Base-by-base conservation (phyloP, 2,888 invertebrate genomes). In the Micropterix aruncella region DNA sequence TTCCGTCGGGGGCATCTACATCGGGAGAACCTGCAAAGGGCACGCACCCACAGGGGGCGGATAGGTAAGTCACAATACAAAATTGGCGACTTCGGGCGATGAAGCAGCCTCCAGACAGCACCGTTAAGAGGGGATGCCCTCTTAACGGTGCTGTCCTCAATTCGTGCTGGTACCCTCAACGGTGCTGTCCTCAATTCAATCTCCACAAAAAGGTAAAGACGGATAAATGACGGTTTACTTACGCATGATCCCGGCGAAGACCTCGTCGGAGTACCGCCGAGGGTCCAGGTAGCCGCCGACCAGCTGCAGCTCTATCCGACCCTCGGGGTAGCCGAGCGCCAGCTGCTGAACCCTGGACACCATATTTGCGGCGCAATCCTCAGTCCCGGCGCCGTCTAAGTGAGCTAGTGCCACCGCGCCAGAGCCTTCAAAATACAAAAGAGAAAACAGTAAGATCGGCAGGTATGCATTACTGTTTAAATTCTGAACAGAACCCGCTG, bases 211-310 rank as follows among this genome's bases (percentile, higher is more conserved):
- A 12, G 46, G 43, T 12, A 18, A 47, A 42, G 18, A 42, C 19
- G 46, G 9, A 18, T 42, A 17, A 38, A 18, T n/a, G 18, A 19
- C 36, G 3, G 43, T 40, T 16, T 38, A 67, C 70, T 67, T 47
- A 70, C 95, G 80, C 75, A 95, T 83, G 55, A 94, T 82, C 63
- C 83, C 84, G 57, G 82, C 84, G 61, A 92, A 90, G 43, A 95
- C 76, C 60, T 91, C 87, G 59, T 92, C 91, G 5, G 91, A 90
- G 61, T 86, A 87, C 53, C 85, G 78, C 55, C 85, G 80, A 2
- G 83, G 79, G 66, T 94, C 94, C 48, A 83, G 81, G 67, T 90
- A 94, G 38, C 93, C 94, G 46, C 95, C 95, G 51, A 91, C 81
- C 48, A 95, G 70, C 61, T 92, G 91, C 52, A 95, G 70, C 64